Base-by-base conservation (phyloP, 2,113 vertebrate genomes). In the Ranitomeya imitator region DNA sequence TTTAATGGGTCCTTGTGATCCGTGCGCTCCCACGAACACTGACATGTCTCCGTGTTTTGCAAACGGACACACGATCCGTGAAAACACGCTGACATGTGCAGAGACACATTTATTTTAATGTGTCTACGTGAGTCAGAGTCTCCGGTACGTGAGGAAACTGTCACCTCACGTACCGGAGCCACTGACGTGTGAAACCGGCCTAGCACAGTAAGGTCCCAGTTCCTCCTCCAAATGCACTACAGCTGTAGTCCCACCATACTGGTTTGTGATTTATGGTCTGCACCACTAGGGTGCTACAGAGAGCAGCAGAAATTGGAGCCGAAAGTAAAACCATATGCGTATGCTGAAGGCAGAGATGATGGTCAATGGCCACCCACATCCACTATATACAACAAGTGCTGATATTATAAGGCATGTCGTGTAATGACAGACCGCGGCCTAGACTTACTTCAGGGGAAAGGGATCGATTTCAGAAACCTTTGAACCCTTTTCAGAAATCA, bases 371-470 rank as follows among this genome's bases (percentile, higher is more conserved):
- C 60, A 65, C 80, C 19, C 37, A 67, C 61, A 83, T 65, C 60
- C 11, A 21, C 80, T 51, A 51, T 45, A 45, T 37, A 83, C 81
- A 63, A 63, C 79, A 83, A 83, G 45, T 61, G 80, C 80, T 54
- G 63, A 67, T 67, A 83, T 69, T 83, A 69, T 23, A 83, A 51
- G 37, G n/a, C 81, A 83, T 67, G 61, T 67, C 23, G 81, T 83
- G 81, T 83, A 83, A 83, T 67, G 13, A 69, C 37, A 83, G 81
- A 54, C 61, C n/a, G 15, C 10, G 63, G 18, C 45, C 45, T 69
- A 83, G 81, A 52, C 63, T 83, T 69, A 83, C 81, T 83, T 83
- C 81, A 69, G 59, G 61, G 61, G 61, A 83, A 54, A 26, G 19
- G 37, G 51, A 83, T 83, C 81, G 63, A 69, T 83, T 83, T 69